Evolutionary conservation across 2,888 invertebrate genomes (phyloP), one percentile per base, ranked within the genome.

Genomic region (Dascillus cervinus): DNA sequence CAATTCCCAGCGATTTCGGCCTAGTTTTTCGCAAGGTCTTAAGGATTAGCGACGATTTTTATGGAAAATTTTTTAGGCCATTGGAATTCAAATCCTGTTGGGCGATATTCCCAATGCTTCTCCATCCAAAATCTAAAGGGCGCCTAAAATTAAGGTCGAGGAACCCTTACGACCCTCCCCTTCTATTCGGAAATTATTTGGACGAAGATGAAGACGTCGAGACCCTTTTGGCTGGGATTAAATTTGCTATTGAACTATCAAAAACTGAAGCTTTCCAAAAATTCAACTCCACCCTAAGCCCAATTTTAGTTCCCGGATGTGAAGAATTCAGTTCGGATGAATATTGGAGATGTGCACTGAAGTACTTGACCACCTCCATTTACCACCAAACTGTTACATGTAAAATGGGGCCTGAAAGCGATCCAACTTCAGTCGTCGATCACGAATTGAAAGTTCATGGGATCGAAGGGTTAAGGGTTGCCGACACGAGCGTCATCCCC

Each of bases 401-500:
- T 27, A 60, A 57, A 45, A 65, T 65, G 65, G 57, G 52, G 1
- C 50, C 52, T 1, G 46, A 50, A n/a, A 22, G 19, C 5, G 39
- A 47, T 14, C 44, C 52, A 13, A 47, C 41, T 2, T 63, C 67
- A 2, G 67, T 69, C 13, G 68, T 69, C 11, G 61, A 67, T 41
- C 25, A 38, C 13, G 31, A 43, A 10, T 22, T 46, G n/a, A 56
- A 56, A 33, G 69, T 71, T 3, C 65, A 74, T 34, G 81, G 81
- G 1, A 59, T 82, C 1, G 54, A 60, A 13, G 70, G 71, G 32
- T 56, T 82, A 12, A 62, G 82, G 39, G 79, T 82, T 1, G 75
- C 72, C 3, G 82, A 82, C 48, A 77, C 77, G 13, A 79, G 81
- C 39, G 66, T 82, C 13, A 78, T 82, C 56, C 82, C 82, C 1